Conservation (phyloP, 1,140 invertebrate species). For the Penaeus indicus region DNA sequence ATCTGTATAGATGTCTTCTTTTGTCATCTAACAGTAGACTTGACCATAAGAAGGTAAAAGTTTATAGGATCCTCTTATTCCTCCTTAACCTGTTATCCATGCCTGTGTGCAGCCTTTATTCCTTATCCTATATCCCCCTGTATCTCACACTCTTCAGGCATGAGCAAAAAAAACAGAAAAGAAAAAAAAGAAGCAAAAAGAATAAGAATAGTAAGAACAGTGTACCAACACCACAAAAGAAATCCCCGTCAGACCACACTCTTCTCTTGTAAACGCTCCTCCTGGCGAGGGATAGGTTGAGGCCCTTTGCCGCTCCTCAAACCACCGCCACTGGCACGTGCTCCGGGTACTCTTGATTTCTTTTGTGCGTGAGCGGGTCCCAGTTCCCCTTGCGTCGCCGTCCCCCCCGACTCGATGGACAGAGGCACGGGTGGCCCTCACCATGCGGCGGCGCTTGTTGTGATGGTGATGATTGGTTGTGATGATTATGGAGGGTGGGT, state of each 20-base stretch:
- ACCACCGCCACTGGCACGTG: constrained; percentile 15
- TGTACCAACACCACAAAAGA: constrained; percentile 44
- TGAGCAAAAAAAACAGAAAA: constrained; percentile 16
- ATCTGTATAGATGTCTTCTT: too few relatives aligned
- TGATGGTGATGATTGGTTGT: constrained; percentile 27
- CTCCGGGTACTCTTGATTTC: constrained; percentile 24
- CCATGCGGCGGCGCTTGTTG: constrained; percentile 31
- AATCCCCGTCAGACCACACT: constrained; percentile 35
- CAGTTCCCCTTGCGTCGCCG: too few relatives aligned
- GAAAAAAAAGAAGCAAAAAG: too few relatives aligned
- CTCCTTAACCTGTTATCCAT: background rate
- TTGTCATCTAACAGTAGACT: too few relatives aligned
- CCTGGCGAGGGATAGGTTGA: background rate
- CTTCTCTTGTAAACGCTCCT: constrained; percentile 9
- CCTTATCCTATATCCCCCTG: background rate
- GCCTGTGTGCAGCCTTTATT: constrained; percentile 12
- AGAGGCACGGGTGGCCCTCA: constrained; percentile 47
- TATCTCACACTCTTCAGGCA: constrained; percentile 24
- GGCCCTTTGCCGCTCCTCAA: constrained; percentile 15
- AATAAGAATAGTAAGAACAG: too few relatives aligned
- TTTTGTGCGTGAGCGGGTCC: constrained; percentile 43
- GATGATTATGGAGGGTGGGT: constrained; percentile 44
- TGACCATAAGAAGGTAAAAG: constrained; percentile 12
- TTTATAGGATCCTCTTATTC: background rate
- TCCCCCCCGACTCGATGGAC: constrained; percentile 47